These are phyloP conservation scores for Beroe forskalii DNA, from an alignment of 37 sponge, comb jelly and placozoan species.

Conservation along the genomic window DNA sequence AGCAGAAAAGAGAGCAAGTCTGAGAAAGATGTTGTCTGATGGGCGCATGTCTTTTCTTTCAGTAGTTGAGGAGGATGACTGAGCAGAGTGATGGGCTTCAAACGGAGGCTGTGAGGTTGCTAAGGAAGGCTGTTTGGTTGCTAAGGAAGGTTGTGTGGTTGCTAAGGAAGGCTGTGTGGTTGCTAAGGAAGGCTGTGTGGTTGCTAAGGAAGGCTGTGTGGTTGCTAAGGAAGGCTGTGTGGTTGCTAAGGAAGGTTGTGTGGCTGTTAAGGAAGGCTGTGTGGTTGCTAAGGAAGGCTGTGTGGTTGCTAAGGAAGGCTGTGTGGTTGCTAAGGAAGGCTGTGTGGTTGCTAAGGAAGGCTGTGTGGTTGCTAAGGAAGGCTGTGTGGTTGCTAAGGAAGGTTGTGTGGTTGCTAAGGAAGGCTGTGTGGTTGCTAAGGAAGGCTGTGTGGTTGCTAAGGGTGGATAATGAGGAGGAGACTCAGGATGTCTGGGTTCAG, in stretches of 20 bases:
- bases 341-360: neutral
- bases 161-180: too few relatives aligned
- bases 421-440: neutral
- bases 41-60: neutral
- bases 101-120: too few relatives aligned
- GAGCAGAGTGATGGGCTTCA: too few relatives aligned
- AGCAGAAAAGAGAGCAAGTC: slow-evolving; percentile 3
- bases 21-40: slow-evolving; percentile 34
- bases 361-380: neutral
- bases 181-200: too few relatives aligned
- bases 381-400: neutral
- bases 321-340: neutral
- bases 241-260: neutral
- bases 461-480: neutral
- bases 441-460: neutral
- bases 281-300: neutral
- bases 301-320: neutral
- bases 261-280: neutral
- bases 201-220: neutral
- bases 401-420: neutral
- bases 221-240: neutral
- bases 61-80: too few relatives aligned
- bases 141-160: too few relatives aligned
- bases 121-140: too few relatives aligned
- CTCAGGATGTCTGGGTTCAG: neutral